Evolutionary conservation across 2,888 invertebrate species (phyloP), one percentile per base, ranked within the genome.

Genomic region (Drosophila phalerata): DNA sequence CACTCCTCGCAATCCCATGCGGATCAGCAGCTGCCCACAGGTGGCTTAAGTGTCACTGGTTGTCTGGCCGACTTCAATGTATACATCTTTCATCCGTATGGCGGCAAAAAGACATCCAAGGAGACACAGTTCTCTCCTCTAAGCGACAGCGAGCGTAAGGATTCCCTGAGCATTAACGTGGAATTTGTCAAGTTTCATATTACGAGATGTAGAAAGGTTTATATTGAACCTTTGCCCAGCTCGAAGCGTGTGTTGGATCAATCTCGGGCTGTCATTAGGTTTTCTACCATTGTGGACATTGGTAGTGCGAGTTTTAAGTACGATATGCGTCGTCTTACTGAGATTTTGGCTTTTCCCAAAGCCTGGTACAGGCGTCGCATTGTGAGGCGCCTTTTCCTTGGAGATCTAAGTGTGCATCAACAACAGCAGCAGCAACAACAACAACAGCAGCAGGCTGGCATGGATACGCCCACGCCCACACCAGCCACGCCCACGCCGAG

Each of bases 71-170:
- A 99, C 93, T 99, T 99, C 93, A 98, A 98, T 2, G 96, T 99
- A 3, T 98, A 98, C 93, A 98, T 99, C 89, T 99, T 99, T 93
- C 99, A 99, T 93, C 99, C 99, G 0, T 99, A 99, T 91, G 98
- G 98, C 8, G 95, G 95, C 5, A 98, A 98, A 92, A 97, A 97
- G 92, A 94, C 96, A 88, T 90, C 93, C 9, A 96, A 96, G 91
- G 96, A 96, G 91, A 95, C 97, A 0, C 97, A 97, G 91, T 97
- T 97, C 95, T 97, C 97, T 0, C 97, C 97, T 0, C 93, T 97
- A 3, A 95, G 97, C 0, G 97, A 97, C 90, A 96, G 96, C 72
- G 98, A 98, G 92, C 94, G 98, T 53, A 98, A 98, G 92, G 98
- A 99, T 93, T 98, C 98, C 0, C 94, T 99, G 10, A 98, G 98